Base-by-base conservation (phyloP, 2,113 vertebrate genomes). In the Accipiter cooperii region DNA sequence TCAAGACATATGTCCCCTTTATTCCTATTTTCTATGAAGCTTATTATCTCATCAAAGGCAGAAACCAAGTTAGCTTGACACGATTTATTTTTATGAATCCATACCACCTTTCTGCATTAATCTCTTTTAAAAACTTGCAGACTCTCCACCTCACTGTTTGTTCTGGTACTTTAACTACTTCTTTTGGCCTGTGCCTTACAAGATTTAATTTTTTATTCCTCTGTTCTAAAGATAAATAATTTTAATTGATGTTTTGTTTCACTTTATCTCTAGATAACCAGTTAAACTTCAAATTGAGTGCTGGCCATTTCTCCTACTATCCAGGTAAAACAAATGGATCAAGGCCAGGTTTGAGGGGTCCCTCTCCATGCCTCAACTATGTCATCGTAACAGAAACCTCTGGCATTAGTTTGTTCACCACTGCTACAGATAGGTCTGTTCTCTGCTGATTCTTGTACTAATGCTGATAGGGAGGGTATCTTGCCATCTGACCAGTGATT, bases 31-130 rank as follows among this genome's bases (percentile, higher is more conserved):
- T 90, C 84, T 93, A 71, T 90, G 92, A 95, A 90, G 89, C 76
- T 96, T 96, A 95, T 97, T 97, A 95, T 97, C 84, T 96, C 94
- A 94, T 96, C 78, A 91, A 97, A 97, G 88, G 65, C 54, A 96
- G 82, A 94, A 96, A 95, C 61, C 93, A 96, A 95, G 83, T 91
- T 94, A 95, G 57, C 73, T 70, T 96, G 81, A 91, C 81, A 68
- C 94, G 92, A 83, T 92, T 92, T 94, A 95, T 94, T 96, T 97
- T 91, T 94, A 93, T 88, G 75, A 93, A 89, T 52, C 61, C 31
- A 79, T 89, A 68, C 68, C 5, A 18, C 40, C 63, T 95, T 85
- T 57, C 81, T 87, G 61, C 60, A 86, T 88, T 92, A 81, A 90
- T 87, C 33, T 90, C 24, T 61, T 57, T 65, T 49, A 66, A 93